phyloP scores from a whole-genome alignment of 2,888 invertebrate genomes.

The Chrysolina oricalcia region DNA sequence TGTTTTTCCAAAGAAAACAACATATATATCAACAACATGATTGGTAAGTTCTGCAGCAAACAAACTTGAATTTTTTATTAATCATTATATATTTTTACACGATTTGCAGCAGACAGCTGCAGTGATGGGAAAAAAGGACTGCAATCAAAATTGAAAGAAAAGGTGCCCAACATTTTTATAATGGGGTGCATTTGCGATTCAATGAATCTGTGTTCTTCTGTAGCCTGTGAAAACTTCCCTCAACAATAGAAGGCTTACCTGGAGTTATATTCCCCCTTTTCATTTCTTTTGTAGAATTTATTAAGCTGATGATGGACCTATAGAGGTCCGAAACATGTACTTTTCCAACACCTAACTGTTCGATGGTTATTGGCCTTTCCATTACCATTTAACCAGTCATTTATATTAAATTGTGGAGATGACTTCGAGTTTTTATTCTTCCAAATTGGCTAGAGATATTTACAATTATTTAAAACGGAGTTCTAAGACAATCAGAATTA shows the following conservation, averaged over 20 bases:
- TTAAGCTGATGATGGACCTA: no score
- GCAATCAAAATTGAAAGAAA: neutral
- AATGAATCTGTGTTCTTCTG: conserved; percentile 9
- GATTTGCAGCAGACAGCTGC: conserved; percentile 11
- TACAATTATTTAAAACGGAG: conserved; percentile 10
- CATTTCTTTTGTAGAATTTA: no score
- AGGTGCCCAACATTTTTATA: neutral
- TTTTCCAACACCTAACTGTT: no score
- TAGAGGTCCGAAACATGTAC: no score
- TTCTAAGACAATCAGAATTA: neutral
- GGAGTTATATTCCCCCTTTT: no score
- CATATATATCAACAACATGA: neutral
- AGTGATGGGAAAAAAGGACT: conserved; percentile 7
- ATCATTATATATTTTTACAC: neutral
- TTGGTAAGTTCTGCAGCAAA: neutral
- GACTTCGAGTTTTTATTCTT: no score
- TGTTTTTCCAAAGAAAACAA: neutral
- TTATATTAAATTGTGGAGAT: no score
- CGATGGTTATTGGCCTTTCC: no score
- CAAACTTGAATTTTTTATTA: neutral
- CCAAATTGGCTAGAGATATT: conserved; percentile 4
- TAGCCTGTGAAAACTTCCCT: neutral
- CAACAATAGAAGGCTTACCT: conserved; percentile 5
- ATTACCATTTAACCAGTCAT: no score
- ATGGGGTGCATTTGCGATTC: neutral